These are phyloP conservation scores for Liparis tanakae DNA, from an alignment of 2,797 vertebrate species.

Conservation along the genomic window DNA sequence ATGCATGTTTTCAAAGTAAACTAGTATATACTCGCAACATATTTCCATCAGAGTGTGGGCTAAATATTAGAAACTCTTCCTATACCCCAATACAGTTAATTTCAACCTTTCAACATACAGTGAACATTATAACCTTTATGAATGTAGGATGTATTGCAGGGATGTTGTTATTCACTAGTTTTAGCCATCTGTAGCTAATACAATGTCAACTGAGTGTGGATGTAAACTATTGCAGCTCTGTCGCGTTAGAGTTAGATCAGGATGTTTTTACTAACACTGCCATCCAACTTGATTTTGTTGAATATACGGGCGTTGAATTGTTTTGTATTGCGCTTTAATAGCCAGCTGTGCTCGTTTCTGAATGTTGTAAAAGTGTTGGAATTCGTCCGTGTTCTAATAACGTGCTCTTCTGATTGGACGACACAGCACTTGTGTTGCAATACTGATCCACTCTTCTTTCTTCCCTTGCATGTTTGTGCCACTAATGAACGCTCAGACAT, in stretches of 20 bases:
- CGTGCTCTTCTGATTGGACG: background rate
- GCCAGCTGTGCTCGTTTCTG: background rate
- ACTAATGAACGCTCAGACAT: constrained; percentile 48
- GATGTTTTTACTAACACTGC: background rate
- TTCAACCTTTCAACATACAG: background rate
- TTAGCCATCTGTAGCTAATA: background rate
- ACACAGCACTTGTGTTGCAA: background rate
- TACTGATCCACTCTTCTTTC: background rate
- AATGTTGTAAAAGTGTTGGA: background rate
- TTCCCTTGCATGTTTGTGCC: background rate
- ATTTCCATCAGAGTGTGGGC: background rate
- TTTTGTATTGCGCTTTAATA: background rate
- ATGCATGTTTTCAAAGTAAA: background rate
- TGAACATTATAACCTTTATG: background rate
- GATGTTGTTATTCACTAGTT: background rate
- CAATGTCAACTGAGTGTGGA: background rate
- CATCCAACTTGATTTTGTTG: background rate
- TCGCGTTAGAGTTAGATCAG: background rate
- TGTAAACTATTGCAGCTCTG: background rate
- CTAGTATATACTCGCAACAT: background rate
- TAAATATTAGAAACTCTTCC: background rate
- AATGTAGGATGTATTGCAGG: background rate
- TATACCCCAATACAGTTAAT: background rate
- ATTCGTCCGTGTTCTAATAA: background rate
- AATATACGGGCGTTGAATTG: background rate